These are phyloP conservation scores for Coccyzus lansbergi DNA, from an alignment of 2,797 vertebrate genomes.

Conservation along the genomic window DNA sequence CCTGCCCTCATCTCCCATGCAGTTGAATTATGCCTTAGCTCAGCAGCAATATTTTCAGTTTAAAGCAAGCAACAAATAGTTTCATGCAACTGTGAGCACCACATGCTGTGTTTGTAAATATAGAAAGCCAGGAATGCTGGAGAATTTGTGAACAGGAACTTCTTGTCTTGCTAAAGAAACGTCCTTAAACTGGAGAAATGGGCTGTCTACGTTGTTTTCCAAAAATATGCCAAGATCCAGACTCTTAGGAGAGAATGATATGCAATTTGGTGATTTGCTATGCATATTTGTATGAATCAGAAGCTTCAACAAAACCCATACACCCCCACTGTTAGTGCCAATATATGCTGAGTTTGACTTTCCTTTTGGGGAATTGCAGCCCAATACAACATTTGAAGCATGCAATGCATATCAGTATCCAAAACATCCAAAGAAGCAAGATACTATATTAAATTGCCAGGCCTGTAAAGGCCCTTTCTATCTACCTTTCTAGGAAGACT, in stretches of 20 bases:
- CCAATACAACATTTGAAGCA: neutral
- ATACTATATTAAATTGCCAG: neutral
- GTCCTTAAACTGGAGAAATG: neutral
- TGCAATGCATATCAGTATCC: rapidly evolving
- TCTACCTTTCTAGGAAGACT: neutral
- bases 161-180: neutral
- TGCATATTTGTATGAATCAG: neutral
- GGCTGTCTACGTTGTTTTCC: neutral
- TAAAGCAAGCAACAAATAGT: neutral
- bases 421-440: neutral
- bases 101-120: neutral
- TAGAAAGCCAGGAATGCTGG: neutral
- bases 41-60: neutral
- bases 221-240: neutral
- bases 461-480: neutral
- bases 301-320: neutral
- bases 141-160: neutral
- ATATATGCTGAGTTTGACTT: neutral
- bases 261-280: neutral
- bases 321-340: neutral
- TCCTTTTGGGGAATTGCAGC: neutral
- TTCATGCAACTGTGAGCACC: neutral
- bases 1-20: neutral
- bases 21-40: neutral
- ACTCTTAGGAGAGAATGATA: neutral